Evolutionary conservation across 2,888 invertebrate species (phyloP).

Genomic region (Pyrocoelia pectoralis): DNA sequence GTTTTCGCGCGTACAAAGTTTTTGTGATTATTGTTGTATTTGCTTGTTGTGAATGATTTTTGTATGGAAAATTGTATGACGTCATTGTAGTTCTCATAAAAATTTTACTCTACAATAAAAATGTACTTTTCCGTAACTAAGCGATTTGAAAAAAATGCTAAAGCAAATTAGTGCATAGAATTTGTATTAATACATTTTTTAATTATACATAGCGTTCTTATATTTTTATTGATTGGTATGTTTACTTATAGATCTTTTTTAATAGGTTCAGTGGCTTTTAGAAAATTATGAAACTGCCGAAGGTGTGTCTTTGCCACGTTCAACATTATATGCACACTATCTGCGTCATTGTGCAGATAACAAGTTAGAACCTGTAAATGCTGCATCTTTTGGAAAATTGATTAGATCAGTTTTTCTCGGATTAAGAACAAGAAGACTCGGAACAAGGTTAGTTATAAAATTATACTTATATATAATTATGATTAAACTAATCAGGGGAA

Average conservation of each 20-base stretch:
- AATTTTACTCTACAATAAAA: too few species aligned
- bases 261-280: conserved; percentile 90
- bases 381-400: conserved; percentile 98
- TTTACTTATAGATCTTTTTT: conserved; percentile 22
- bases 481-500: conserved; percentile 71
- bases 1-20: too few species aligned
- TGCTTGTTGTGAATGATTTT: too few species aligned
- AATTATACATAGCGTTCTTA: too few species aligned
- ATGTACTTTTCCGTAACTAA: too few species aligned
- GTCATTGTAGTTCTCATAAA: too few species aligned
- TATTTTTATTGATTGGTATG: background rate
- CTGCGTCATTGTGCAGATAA: conserved; percentile 92
- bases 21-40: too few species aligned
- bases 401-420: conserved; percentile 98
- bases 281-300: conserved; percentile 99
- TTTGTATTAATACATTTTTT: too few species aligned
- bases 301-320: conserved; percentile 69
- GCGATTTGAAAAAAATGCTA: too few species aligned
- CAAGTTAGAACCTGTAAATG: conserved; percentile 98
- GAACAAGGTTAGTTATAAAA: conserved; percentile 81
- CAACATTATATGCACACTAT: conserved; percentile 97
- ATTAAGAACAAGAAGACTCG: conserved; percentile 90
- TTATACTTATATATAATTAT: background rate
- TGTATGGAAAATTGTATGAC: too few species aligned
- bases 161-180: too few species aligned